Evolutionary conservation across 2,797 vertebrate genomes (phyloP).

Genomic region (Enteromius argenteus): DNA sequence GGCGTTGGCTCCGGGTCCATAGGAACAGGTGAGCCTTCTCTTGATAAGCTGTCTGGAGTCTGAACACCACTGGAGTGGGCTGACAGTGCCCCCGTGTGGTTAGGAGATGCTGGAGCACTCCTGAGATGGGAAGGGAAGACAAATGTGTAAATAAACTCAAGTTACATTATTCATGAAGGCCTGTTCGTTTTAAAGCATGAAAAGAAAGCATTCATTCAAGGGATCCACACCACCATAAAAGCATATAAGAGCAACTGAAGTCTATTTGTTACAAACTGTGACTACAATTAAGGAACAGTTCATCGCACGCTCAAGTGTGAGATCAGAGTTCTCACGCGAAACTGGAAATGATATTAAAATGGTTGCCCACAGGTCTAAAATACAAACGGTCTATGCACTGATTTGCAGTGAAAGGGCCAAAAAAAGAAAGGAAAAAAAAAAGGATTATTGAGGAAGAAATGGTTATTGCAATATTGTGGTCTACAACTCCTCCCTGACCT

Average conservation of each 20-base stretch:
- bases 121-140: constrained; percentile 69
- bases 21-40: constrained; percentile 95
- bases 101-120: constrained; percentile 97
- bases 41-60: constrained; percentile 95
- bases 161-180: background rate
- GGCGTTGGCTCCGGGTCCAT: constrained; percentile 82
- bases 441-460: no score
- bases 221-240: background rate
- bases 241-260: background rate
- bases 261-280: background rate
- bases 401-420: no score
- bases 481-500: no score
- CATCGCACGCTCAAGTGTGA: no score
- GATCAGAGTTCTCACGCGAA: no score
- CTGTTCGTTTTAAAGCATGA: background rate
- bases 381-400: no score
- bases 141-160: background rate
- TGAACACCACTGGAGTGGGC: constrained; percentile 95
- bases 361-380: no score
- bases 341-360: no score
- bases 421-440: no score
- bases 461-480: no score
- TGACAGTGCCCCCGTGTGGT: constrained; percentile 92
- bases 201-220: background rate
- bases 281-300: background rate